Percentiles rank a stretch among this genome's conserved stretches.
Evolutionary conservation across 2,113 vertebrate genomes (phyloP).

Genomic region (Ailuropoda melanoleuca): DNA sequence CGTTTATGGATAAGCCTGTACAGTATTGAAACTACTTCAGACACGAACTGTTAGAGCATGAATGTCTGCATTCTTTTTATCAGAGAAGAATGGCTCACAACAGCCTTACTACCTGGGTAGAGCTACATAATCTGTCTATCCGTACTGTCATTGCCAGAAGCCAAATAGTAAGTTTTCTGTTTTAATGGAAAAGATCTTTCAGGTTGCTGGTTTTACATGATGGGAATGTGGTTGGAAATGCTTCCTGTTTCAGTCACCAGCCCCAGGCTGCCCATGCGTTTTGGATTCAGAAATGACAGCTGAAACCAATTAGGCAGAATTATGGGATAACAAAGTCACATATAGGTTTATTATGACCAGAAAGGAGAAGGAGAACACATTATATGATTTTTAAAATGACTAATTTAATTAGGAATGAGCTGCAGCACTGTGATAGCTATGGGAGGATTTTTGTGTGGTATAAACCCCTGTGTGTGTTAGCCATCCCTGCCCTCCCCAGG

Average conservation of each 20-base stretch:
- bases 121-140: constrained; percentile 80
- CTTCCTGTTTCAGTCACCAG: constrained; percentile 81
- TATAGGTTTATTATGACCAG: constrained; percentile 78
- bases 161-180: constrained; percentile 80
- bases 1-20: constrained; percentile 74
- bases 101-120: constrained; percentile 68
- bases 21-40: constrained; percentile 73
- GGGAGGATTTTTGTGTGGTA: constrained; percentile 30
- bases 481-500: background rate
- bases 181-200: constrained; percentile 83
- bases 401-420: constrained; percentile 80
- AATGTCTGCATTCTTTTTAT: constrained; percentile 70
- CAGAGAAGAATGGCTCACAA: constrained; percentile 74
- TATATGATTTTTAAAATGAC: constrained; percentile 44
- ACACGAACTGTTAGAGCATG: constrained; percentile 74
- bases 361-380: constrained; percentile 64
- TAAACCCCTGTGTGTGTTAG: constrained; percentile 29
- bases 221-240: constrained; percentile 83
- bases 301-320: constrained; percentile 85
- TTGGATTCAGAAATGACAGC: constrained; percentile 84
- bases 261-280: constrained; percentile 80
- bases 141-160: constrained; percentile 79
- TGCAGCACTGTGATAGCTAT: constrained; percentile 1
- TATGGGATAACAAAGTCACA: constrained; percentile 76
- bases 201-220: constrained; percentile 84